Evolutionary conservation across 2,113 vertebrate genomes (phyloP).

Genomic region (Tetraodon nigroviridis): DNA sequence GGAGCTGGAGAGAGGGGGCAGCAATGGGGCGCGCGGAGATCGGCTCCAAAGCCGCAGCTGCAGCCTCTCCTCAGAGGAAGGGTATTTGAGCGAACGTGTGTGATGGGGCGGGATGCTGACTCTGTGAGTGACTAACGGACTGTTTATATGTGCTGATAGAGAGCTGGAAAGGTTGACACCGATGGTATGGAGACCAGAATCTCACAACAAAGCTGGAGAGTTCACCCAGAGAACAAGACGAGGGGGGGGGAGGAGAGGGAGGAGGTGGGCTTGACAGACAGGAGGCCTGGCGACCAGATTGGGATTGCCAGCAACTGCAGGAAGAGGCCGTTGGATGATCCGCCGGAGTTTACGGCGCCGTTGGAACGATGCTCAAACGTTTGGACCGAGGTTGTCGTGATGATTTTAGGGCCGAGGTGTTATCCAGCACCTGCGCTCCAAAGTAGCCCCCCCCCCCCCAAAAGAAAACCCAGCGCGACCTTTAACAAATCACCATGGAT

Average conservation of each 20-base stretch:
- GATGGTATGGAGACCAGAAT: constrained; percentile 75
- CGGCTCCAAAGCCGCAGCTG: constrained; percentile 75
- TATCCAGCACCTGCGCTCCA: constrained; percentile 39
- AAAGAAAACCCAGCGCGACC: not conserved
- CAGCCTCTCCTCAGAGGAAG: constrained; percentile 48
- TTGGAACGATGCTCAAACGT: constrained; percentile 22
- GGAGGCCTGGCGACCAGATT: constrained; percentile 74
- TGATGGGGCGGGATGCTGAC: constrained; percentile 43
- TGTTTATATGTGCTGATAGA: constrained; percentile 62
- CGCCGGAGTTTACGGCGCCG: constrained; percentile 38
- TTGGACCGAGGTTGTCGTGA: constrained; percentile 5
- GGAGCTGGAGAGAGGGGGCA: constrained; percentile 74
- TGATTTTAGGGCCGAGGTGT: constrained; percentile 2
- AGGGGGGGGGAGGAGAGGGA: constrained; percentile 55
- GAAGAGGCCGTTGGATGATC: constrained; percentile 49
- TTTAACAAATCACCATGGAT: constrained; percentile 46
- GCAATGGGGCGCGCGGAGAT: constrained; percentile 65
- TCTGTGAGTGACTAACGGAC: constrained; percentile 34
- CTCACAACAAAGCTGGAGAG: constrained; percentile 74
- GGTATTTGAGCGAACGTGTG: constrained; percentile 37
- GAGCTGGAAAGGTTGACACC: constrained; percentile 59
- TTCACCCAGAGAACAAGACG: constrained; percentile 77
- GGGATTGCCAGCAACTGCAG: constrained; percentile 58
- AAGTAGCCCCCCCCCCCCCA: constrained; percentile 30
- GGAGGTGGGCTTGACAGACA: constrained; percentile 57